phyloP scores from a whole-genome alignment of 37 sponge, comb jelly and placozoan genomes.

The Chondrosia reniformis region DNA sequence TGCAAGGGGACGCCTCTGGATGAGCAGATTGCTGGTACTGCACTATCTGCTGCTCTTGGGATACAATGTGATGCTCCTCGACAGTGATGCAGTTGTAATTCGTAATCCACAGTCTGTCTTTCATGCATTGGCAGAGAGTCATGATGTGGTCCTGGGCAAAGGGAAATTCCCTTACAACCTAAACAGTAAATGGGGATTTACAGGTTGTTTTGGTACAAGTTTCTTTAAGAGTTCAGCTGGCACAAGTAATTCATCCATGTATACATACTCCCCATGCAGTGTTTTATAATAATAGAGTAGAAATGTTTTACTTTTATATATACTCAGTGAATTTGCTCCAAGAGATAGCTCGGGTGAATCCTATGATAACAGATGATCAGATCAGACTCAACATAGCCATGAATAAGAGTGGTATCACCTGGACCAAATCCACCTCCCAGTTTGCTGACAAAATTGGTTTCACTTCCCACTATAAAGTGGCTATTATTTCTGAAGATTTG shows the following conservation, averaged over 20 bases:
- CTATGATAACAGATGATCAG: not conserved
- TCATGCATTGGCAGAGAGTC: not conserved
- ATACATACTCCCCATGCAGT: not conserved
- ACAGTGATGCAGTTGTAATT: not conserved
- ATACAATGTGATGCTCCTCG: not conserved
- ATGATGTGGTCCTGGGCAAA: conserved; percentile 7
- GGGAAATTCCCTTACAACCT: conserved; percentile 8
- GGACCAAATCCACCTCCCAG: not conserved
- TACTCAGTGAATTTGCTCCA: not conserved
- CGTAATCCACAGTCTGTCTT: not conserved
- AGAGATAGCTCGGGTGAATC: not conserved
- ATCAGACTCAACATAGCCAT: conserved; percentile 4
- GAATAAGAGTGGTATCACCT: not conserved
- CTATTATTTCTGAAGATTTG: too few species aligned
- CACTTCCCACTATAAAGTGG: too few species aligned
- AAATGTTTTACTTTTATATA: not conserved
- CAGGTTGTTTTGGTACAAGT: conserved; percentile 3
- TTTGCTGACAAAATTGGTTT: too few species aligned
- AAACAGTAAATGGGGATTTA: not conserved
- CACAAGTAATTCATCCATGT: not conserved
- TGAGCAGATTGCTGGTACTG: not conserved
- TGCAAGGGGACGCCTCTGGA: not conserved
- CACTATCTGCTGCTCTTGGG: not conserved
- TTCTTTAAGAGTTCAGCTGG: conserved; percentile 10
- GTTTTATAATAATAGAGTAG: not conserved